Conservation (phyloP, 1,140 invertebrate species). For the Galleria mellonella region DNA sequence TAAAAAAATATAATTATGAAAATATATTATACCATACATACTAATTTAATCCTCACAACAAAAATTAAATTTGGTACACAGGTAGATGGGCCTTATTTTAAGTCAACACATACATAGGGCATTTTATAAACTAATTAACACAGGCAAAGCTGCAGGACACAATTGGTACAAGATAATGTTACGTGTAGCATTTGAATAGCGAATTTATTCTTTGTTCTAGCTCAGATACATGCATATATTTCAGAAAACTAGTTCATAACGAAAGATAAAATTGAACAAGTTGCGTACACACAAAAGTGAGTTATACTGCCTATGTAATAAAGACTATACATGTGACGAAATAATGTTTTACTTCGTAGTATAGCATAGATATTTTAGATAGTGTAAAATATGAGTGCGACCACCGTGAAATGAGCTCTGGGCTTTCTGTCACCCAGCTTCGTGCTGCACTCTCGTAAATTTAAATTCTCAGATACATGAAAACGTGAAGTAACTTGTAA, state of each 20-base stretch:
- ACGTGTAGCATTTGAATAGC: constrained; percentile 2
- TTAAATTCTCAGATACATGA: constrained; percentile 8
- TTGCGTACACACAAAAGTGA: constrained; percentile 23
- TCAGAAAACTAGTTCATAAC: constrained; percentile 32
- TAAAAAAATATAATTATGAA: no score
- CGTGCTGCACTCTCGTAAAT: constrained; percentile 35
- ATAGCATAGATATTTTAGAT: constrained; percentile 39
- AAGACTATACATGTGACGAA: constrained; percentile 30
- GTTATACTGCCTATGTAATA: constrained; percentile 28
- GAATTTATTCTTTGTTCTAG: constrained; percentile 36
- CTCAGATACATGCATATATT: constrained; percentile 36
- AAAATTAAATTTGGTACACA: no score
- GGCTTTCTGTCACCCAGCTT: constrained; percentile 40
- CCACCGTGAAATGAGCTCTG: constrained; percentile 59
- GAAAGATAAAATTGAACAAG: constrained; percentile 14
- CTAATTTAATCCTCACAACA: no score
- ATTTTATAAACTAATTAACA: no score
- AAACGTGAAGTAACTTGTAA: not conserved
- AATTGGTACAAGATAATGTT: no score
- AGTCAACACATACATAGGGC: no score
- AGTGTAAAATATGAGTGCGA: constrained; percentile 61
- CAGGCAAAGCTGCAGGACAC: no score
- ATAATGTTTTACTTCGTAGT: constrained; percentile 21
- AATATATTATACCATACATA: no score
- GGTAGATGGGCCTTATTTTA: no score